Evolutionary conservation across 1,140 invertebrate genomes (phyloP).

Genomic region (Samia ricini): DNA sequence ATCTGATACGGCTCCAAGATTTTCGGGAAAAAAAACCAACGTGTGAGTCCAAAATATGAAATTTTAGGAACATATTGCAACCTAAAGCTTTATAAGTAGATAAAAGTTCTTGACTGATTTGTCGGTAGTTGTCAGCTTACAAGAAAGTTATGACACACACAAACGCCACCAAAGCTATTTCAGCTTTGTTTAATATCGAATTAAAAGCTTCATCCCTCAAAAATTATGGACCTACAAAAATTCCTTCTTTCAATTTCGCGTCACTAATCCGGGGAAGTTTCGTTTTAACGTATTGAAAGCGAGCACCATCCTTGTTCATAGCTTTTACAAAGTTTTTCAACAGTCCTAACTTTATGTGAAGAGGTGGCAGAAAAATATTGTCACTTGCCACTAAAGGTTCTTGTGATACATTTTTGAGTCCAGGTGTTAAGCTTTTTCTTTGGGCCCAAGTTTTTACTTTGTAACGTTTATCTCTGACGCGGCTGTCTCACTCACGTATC

Average conservation of each 20-base stretch:
- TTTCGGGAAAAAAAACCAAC: conserved; percentile 50
- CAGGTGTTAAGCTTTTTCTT: conserved; percentile 16
- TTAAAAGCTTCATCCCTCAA: conserved; percentile 25
- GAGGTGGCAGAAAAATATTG: conserved; percentile 29
- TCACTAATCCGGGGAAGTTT: conserved; percentile 45
- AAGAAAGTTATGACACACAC: conserved; percentile 21
- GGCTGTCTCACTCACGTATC: neutral
- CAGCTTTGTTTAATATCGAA: conserved; percentile 16
- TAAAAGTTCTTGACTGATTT: conserved; percentile 36
- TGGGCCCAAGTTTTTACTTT: conserved; percentile 18
- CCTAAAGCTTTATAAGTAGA: conserved; percentile 33
- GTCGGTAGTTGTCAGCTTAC: conserved; percentile 33
- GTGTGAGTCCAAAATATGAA: conserved; percentile 56
- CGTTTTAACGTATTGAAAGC: conserved; percentile 41
- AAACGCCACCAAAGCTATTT: conserved; percentile 25
- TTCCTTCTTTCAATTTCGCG: conserved; percentile 47
- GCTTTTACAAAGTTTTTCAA: conserved; percentile 66
- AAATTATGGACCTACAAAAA: conserved; percentile 38
- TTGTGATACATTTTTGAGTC: conserved; percentile 11
- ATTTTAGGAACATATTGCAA: conserved; percentile 49
- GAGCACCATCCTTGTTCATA: conserved; percentile 39
- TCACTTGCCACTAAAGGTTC: conserved; percentile 13
- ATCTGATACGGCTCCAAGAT: conserved; percentile 44
- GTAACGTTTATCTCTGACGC: conserved; percentile 18
- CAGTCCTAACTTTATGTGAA: conserved; percentile 57